These are phyloP conservation scores for Chrysolina oricalcia DNA, from an alignment of 2,888 invertebrate species.

Conservation along the genomic window DNA sequence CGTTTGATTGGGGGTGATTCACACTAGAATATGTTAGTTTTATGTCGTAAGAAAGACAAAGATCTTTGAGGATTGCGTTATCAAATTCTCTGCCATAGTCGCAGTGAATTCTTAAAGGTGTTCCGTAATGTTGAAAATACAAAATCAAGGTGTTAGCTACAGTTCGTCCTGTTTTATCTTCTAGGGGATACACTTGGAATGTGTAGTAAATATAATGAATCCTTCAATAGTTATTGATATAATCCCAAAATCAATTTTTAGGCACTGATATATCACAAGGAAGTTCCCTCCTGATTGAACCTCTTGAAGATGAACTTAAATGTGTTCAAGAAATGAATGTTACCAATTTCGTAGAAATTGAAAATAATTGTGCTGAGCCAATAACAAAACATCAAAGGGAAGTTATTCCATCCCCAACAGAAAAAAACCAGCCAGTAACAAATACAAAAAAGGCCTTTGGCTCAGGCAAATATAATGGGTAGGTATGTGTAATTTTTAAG, in stretches of 20 bases:
- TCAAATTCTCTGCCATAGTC: too few species aligned
- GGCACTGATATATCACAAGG: constrained; percentile 12
- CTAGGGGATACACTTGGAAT: too few species aligned
- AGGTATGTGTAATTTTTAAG: not conserved
- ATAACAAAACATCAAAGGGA: constrained; percentile 16
- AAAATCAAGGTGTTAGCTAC: too few species aligned
- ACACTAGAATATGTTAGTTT: too few species aligned
- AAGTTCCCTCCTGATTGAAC: not conserved
- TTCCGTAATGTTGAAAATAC: too few species aligned
- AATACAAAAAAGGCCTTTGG: constrained; percentile 15
- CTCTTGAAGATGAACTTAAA: constrained; percentile 17
- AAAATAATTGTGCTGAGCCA: not conserved
- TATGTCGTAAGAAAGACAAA: too few species aligned
- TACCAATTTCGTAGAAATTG: constrained; percentile 14
- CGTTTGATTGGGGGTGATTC: too few species aligned
- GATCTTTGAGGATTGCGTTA: too few species aligned
- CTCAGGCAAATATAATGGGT: constrained; percentile 18
- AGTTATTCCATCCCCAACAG: not conserved
- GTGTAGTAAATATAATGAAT: not conserved
- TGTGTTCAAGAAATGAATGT: too few species aligned
- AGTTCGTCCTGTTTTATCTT: too few species aligned
- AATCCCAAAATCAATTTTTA: not conserved
- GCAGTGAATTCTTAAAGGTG: too few species aligned
- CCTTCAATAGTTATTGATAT: not conserved
- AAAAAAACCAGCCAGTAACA: not conserved